Percentiles rank a stretch among this genome's conserved stretches.
Conservation (phyloP, 2,888 invertebrate species). For the Acanthosepion esculentum region DNA sequence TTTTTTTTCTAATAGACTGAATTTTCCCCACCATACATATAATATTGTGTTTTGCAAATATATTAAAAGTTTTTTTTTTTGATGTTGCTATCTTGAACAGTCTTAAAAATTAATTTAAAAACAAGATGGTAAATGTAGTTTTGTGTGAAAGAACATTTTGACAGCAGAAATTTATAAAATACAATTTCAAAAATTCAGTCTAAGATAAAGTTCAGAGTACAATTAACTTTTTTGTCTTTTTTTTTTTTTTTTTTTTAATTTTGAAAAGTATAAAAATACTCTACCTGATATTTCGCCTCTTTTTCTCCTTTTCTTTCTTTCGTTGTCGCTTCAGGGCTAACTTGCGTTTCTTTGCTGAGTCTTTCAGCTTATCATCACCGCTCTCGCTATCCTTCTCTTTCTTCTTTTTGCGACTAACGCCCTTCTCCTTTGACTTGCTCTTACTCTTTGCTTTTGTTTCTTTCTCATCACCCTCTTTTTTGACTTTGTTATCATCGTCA, state of each 20-base stretch:
- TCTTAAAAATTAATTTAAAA: too few species aligned
- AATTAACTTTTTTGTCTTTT: too few species aligned
- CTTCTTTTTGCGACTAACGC: not conserved
- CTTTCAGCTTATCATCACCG: not conserved
- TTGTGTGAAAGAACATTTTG: too few species aligned
- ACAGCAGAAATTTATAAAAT: not conserved
- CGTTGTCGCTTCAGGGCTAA: not conserved
- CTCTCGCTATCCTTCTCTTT: not conserved
- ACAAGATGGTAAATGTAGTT: too few species aligned
- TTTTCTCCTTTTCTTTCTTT: conserved; percentile 46
- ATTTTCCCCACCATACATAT: too few species aligned
- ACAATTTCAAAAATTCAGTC: not conserved
- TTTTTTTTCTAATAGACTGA: too few species aligned
- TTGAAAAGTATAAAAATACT: too few species aligned
- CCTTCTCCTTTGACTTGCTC: not conserved
- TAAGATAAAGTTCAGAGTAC: not conserved
- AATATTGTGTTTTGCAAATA: too few species aligned
- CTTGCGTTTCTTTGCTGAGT: not conserved
- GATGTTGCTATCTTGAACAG: too few species aligned
- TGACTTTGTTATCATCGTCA: not conserved
- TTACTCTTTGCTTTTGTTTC: not conserved
- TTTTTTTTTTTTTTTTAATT: too few species aligned
- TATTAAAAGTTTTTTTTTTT: too few species aligned
- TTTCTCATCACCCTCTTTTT: not conserved
- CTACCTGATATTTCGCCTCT: conserved; percentile 46